Base-by-base conservation (phyloP, 2,888 invertebrate genomes). In the Priocnemis perturbator region DNA sequence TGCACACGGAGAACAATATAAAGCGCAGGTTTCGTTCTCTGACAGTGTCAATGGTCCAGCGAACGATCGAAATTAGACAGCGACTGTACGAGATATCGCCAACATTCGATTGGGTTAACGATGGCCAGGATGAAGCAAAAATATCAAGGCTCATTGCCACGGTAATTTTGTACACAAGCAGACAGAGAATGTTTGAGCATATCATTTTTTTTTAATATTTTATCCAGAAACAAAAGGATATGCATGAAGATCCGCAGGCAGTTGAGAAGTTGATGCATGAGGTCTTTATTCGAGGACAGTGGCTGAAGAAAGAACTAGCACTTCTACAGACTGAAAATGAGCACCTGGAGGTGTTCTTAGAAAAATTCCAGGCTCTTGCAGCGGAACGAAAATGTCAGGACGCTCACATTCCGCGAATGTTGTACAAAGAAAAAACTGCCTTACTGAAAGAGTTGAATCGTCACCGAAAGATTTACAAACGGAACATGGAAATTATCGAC, bases 261-360 rank as follows among this genome's bases (percentile, higher is more conserved):
- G 26, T 69, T 4, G 77, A 80, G 30, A 81, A 77, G 52, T 55
- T 77, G 50, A 60, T 71, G n/a, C 77, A 81, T 37, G 78, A 75
- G 64, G 70, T 76, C 19, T 77, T 77, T 52, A 79, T 79, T 73
- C 70, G 77, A 5, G 76, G 77, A 4, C 79, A 77, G 58, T 81
- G 80, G 80, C 53, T 80, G 21, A 79, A 81, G 50, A 75, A 77
- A 30, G 80, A 81, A 45, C 52, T 80, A 53, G 60, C 62, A 0
- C 77, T 78, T 45, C 67, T 81, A 0, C 79, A 77, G 19, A 73
- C 77, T 9, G 81, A 81, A 48, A 81, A 81, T 64, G 65, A 70
- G 15, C 71, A 76, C 30, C 69, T 81, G 5, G 57, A 72, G 62
- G 64, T 52, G 30, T 77, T 72, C 62, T 61, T 81, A 17, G 70